phyloP scores from a whole-genome alignment of 2,888 invertebrate species.

The Caenorhabditis sp. region DNA sequence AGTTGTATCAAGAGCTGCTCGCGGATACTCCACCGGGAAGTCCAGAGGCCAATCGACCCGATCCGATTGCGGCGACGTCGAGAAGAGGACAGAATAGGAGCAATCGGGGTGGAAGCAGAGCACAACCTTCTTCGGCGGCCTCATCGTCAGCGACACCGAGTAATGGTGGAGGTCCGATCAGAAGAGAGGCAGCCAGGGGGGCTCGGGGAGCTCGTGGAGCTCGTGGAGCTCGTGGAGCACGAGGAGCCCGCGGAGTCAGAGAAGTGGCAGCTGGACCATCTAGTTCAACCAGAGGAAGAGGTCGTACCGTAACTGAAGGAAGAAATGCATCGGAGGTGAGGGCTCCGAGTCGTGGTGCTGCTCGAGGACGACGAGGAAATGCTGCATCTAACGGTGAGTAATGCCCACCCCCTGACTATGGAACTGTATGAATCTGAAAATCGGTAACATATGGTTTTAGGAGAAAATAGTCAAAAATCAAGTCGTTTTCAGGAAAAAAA shows the following conservation, averaged over 20 bases:
- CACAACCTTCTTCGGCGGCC: background rate
- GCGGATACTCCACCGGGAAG: background rate
- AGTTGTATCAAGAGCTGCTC: constrained; percentile 2
- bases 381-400: background rate
- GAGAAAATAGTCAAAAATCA: too few species aligned
- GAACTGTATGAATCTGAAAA: too few species aligned
- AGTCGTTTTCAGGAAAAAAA: too few species aligned
- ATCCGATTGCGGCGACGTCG: too few species aligned
- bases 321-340: too few species aligned
- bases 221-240: background rate
- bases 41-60: too few species aligned
- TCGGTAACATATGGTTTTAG: too few species aligned
- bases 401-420: too few species aligned
- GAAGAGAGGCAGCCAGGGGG: background rate
- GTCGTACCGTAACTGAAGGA: too few species aligned
- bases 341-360: background rate
- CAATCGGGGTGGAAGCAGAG: background rate
- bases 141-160: background rate
- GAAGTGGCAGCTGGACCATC: background rate
- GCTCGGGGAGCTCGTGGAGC: background rate
- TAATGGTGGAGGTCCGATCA: background rate
- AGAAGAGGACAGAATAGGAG: too few species aligned
- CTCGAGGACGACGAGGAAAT: background rate
- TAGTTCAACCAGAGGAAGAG: background rate
- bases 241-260: background rate